Percentiles rank a stretch among this genome's conserved stretches.
Conservation (phyloP, 2,888 invertebrate species). For the Nephrotoma flavescens region DNA sequence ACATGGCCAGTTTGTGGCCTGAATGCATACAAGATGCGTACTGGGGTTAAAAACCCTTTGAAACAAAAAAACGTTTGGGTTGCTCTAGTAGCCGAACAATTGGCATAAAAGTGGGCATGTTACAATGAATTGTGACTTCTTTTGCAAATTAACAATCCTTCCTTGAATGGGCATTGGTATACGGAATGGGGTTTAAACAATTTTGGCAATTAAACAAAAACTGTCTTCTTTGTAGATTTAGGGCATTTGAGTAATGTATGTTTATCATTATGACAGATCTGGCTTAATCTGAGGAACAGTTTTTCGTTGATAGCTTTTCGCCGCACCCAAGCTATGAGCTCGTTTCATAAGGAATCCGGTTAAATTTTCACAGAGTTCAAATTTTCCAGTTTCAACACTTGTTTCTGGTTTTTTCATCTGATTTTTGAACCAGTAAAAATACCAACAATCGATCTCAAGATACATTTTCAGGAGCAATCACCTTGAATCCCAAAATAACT, state of each 20-base stretch:
- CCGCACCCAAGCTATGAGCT: background rate
- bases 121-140: too few species aligned
- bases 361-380: background rate
- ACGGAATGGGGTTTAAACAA: background rate
- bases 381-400: background rate
- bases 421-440: background rate
- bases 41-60: too few species aligned
- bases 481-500: background rate
- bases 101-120: too few species aligned
- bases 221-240: background rate
- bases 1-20: too few species aligned
- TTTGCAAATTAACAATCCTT: too few species aligned
- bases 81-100: too few species aligned
- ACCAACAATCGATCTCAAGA: background rate
- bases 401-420: background rate
- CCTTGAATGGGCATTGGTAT: background rate
- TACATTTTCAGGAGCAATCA: background rate
- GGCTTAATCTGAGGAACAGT: background rate
- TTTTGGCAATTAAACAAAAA: background rate
- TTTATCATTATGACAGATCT: background rate
- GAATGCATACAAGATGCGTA: too few species aligned
- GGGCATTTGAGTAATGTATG: too few species aligned
- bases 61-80: too few species aligned
- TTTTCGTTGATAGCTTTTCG: background rate
- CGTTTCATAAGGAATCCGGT: background rate